phyloP scores from a whole-genome alignment of 2,113 vertebrate species.

The Phyllostomus discolor region DNA sequence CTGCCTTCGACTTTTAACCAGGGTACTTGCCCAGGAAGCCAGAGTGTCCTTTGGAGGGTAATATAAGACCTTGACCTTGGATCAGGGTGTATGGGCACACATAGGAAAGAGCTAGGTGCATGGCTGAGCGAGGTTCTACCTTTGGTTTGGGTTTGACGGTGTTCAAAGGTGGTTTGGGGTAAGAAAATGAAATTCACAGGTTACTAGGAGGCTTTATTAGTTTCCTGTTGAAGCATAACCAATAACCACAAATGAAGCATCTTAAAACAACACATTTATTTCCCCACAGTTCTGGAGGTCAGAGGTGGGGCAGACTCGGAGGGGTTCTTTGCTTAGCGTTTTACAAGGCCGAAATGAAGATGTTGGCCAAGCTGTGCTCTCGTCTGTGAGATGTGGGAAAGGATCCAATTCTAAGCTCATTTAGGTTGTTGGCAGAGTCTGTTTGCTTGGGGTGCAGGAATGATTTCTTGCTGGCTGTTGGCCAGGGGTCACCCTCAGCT shows the following conservation, averaged over 20 bases:
- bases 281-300: neutral
- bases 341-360: neutral
- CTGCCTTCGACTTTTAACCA: constrained; percentile 40
- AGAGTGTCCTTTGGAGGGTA: neutral
- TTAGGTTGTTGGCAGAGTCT: neutral
- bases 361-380: neutral
- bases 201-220: neutral
- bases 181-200: neutral
- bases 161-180: neutral
- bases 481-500: neutral
- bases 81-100: no score
- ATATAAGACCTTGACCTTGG: neutral
- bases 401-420: neutral
- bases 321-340: neutral
- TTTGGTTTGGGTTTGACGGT: neutral
- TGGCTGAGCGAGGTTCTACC: neutral
- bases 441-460: neutral
- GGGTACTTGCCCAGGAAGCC: neutral
- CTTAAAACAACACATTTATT: neutral
- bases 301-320: neutral
- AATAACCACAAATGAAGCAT: neutral
- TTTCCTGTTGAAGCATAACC: neutral
- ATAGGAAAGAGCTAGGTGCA: neutral
- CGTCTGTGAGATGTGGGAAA: neutral
- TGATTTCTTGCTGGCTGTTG: neutral